These are phyloP conservation scores for Centropristis striata DNA, from an alignment of 2,113 vertebrate species.

Conservation along the genomic window DNA sequence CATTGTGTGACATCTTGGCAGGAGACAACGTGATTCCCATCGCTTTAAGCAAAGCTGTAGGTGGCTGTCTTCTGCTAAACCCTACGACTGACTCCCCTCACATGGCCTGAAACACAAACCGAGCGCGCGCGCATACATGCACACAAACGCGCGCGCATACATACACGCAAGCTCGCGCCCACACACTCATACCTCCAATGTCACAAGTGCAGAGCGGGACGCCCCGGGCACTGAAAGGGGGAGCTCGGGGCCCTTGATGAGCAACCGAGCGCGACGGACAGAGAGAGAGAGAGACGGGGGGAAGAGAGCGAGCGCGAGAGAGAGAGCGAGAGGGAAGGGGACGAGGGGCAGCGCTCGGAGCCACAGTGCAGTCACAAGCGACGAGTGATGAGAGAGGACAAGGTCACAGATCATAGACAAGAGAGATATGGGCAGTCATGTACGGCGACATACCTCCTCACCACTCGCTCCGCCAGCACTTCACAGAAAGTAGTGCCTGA, in stretches of 20 bases:
- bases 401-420: constrained; percentile 78
- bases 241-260: constrained; percentile 69
- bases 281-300: constrained; percentile 15
- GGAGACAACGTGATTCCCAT: constrained; percentile 40
- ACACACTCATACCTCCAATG: constrained; percentile 67
- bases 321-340: neutral
- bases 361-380: constrained; percentile 69
- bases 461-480: constrained; percentile 21
- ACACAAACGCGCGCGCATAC: too few relatives aligned
- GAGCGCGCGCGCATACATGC: too few relatives aligned
- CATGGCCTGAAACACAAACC: constrained; percentile 55
- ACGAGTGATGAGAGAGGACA: constrained; percentile 78
- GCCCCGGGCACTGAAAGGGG: constrained; percentile 64
- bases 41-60: constrained; percentile 62
- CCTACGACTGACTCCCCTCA: constrained; percentile 56
- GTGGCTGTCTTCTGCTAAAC: constrained; percentile 63
- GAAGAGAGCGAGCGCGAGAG: constrained; percentile 3
- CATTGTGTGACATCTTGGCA: constrained; percentile 47
- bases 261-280: constrained; percentile 65
- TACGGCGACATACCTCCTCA: constrained; percentile 58
- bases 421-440: constrained; percentile 70
- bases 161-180: neutral
- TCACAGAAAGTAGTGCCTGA: constrained; percentile 18
- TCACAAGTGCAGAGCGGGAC: constrained; percentile 68
- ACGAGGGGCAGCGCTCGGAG: constrained; percentile 60